phyloP scores from a whole-genome alignment of 2,797 vertebrate species.

The Menidia menidia region DNA sequence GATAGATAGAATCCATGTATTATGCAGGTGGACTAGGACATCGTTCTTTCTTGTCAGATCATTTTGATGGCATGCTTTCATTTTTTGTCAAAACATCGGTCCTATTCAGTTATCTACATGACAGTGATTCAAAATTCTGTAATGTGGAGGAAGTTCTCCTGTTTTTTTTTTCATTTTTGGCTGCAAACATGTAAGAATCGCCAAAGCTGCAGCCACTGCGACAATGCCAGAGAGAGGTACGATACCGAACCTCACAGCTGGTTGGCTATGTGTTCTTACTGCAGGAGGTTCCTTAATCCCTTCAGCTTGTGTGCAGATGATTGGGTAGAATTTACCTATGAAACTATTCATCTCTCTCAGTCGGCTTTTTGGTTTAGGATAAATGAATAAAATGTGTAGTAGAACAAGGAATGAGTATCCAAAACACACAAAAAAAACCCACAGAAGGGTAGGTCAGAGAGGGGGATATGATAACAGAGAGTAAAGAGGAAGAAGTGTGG shows the following conservation, averaged over 20 bases:
- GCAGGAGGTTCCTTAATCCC: slow-evolving; percentile 10
- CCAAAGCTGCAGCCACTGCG: neutral
- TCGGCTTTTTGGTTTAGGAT: slow-evolving; percentile 1
- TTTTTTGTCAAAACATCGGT: slow-evolving; percentile 17
- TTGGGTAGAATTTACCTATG: slow-evolving; percentile 11
- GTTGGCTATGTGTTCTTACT: neutral
- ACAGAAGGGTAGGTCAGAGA: slow-evolving; percentile 5
- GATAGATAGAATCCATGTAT: slow-evolving; percentile 8
- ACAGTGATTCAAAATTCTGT: neutral
- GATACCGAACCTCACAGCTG: slow-evolving; percentile 2
- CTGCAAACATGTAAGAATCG: neutral
- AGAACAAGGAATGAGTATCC: too few species aligned
- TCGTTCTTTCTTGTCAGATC: slow-evolving; percentile 35
- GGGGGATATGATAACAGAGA: slow-evolving; percentile 11
- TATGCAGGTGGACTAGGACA: slow-evolving; percentile 7
- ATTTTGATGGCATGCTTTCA: slow-evolving; percentile 26
- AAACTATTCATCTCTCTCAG: slow-evolving; percentile 1
- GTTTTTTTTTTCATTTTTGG: slow-evolving; percentile 12
- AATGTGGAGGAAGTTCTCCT: neutral
- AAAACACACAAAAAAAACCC: neutral
- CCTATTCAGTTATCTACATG: slow-evolving; percentile 4
- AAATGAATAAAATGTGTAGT: slow-evolving; percentile 8
- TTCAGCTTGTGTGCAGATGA: neutral
- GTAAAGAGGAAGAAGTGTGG: slow-evolving; percentile 11
- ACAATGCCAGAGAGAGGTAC: neutral